Evolutionary conservation across 2,113 vertebrate genomes (phyloP).

Genomic region (Channa maculata): DNA sequence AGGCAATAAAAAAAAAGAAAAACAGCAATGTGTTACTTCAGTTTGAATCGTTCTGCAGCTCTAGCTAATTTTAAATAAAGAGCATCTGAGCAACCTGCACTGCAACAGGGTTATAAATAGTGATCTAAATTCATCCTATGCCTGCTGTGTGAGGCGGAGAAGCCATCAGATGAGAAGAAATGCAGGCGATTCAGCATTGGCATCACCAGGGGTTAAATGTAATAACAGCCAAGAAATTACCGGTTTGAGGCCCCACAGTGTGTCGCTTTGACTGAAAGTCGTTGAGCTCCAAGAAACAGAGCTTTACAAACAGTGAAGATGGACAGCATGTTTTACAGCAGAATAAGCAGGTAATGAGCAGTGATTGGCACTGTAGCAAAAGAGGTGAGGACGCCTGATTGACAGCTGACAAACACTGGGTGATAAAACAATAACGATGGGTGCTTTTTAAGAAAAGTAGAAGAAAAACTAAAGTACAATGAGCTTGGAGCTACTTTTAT

Average conservation of each 20-base stretch:
- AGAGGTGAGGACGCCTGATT: conserved; percentile 7
- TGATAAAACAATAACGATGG: conserved; percentile 10
- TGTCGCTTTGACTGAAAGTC: not conserved
- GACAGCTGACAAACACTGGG: conserved; percentile 43
- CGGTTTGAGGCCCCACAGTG: conserved; percentile 22
- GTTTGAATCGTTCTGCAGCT: not conserved
- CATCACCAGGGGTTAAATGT: conserved; percentile 46
- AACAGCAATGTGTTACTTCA: not conserved
- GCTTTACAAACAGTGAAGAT: not conserved
- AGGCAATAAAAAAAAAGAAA: accelerated
- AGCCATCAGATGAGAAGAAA: conserved; percentile 46
- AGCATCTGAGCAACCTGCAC: conserved; percentile 53
- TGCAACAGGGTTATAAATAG: conserved; percentile 71
- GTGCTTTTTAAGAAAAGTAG: not conserved
- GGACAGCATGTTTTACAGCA: not conserved
- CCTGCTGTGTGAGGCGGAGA: conserved; percentile 47
- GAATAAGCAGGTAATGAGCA: not conserved
- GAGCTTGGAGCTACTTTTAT: not conserved
- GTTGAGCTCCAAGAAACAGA: not conserved
- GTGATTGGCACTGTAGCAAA: conserved; percentile 8
- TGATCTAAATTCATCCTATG: conserved; percentile 46
- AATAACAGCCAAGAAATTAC: conserved; percentile 45
- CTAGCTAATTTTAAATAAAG: conserved; percentile 21
- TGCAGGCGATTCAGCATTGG: conserved; percentile 23
- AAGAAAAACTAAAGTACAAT: not conserved